Conservation (phyloP, 2,888 invertebrate genomes). For the Hyposoter dolosus region DNA sequence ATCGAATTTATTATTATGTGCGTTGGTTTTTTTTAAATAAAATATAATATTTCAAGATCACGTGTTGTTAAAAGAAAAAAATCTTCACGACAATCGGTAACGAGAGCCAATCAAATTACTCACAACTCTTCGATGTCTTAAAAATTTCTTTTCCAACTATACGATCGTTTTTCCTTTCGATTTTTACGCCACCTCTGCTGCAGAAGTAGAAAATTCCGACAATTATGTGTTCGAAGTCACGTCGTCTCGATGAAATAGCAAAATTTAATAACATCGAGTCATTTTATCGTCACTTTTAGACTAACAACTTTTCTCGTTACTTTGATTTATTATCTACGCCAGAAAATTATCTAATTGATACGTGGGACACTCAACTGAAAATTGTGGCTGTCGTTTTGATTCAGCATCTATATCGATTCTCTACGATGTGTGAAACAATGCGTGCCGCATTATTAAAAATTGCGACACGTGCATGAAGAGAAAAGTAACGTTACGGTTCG, state of each 20-base stretch:
- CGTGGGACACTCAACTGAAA: neutral
- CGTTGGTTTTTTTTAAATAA: neutral
- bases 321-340: constrained; percentile 20
- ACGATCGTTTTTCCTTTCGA: neutral
- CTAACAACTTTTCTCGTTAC: constrained; percentile 2
- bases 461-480: neutral
- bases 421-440: neutral
- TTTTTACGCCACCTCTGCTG: neutral
- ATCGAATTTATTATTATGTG: neutral
- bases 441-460: neutral
- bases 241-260: neutral
- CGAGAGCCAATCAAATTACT: neutral
- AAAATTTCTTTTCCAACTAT: neutral
- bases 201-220: constrained; percentile 6
- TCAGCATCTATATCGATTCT: neutral
- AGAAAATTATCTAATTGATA: constrained; percentile 5
- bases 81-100: neutral
- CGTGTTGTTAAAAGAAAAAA: neutral
- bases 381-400: neutral
- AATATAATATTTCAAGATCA: neutral
- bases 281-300: neutral
- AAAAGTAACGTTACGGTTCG: neutral
- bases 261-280: neutral
- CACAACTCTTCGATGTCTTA: neutral
- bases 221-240: neutral